Conservation (phyloP, 2,888 invertebrate species). For the Gordius sp. region DNA sequence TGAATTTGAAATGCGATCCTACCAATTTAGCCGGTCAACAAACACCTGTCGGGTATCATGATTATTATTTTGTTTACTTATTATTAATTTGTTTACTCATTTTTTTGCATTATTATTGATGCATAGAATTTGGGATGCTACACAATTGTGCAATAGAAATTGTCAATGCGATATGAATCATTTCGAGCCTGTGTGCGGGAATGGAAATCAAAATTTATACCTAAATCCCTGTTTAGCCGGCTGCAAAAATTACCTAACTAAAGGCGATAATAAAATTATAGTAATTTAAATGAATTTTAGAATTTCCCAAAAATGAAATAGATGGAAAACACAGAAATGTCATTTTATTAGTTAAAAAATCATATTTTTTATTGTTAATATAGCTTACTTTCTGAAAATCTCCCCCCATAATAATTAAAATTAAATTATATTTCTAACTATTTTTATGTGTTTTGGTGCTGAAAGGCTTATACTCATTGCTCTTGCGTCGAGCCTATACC, state of each 20-base stretch:
- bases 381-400: too few species aligned
- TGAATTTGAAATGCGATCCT: not conserved
- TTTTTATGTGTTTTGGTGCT: too few species aligned
- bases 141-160: not conserved
- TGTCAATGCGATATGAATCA: not conserved
- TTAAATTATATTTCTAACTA: too few species aligned
- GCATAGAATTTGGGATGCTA: not conserved
- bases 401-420: too few species aligned
- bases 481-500: not conserved
- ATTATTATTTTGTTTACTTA: too few species aligned
- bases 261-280: not conserved
- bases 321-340: too few species aligned
- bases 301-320: too few species aligned
- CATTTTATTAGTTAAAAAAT: too few species aligned
- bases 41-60: not conserved
- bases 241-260: not conserved
- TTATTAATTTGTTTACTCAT: too few species aligned
- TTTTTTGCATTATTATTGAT: not conserved
- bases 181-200: conserved; percentile 9
- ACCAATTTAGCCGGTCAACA: not conserved
- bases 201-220: not conserved
- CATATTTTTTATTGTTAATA: too few species aligned
- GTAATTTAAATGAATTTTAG: not conserved
- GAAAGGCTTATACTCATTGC: not conserved
- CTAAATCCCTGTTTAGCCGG: conserved; percentile 14